phyloP scores from a whole-genome alignment of 2,113 vertebrate species.

The Gasterosteus aculeatus region DNA sequence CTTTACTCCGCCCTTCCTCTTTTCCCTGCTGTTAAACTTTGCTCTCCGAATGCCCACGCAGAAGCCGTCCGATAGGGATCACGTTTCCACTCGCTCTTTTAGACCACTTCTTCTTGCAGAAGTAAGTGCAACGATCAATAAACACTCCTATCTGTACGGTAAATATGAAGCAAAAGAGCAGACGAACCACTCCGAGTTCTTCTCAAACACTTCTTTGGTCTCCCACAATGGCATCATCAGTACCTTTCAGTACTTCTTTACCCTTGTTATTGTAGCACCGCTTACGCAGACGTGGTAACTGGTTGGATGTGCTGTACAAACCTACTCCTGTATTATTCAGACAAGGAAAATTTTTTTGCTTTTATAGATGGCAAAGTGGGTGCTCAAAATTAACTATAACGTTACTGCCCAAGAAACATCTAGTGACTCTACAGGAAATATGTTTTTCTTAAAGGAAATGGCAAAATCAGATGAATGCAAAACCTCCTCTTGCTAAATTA shows the following conservation, averaged over 20 bases:
- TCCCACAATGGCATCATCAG: conserved; percentile 14
- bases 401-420: background rate
- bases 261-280: conserved; percentile 12
- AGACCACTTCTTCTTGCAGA: background rate
- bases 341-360: background rate
- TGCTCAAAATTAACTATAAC: background rate
- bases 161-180: conserved; percentile 1
- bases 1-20: conserved; percentile 25
- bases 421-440: background rate
- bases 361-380: background rate
- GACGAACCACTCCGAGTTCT: conserved; percentile 24
- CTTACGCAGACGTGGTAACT: conserved; percentile 12
- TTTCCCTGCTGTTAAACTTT: conserved; percentile 13
- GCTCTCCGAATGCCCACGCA: conserved; percentile 30
- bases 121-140: background rate
- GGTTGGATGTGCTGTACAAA: conserved; percentile 16
- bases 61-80: background rate
- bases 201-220: conserved; percentile 1
- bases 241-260: conserved; percentile 25
- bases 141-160: background rate
- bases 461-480: conserved; percentile 7
- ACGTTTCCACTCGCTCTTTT: conserved; percentile 17
- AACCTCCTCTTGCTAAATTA: conserved; percentile 17
- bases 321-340: background rate
- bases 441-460: conserved; percentile 9